phyloP scores from a whole-genome alignment of 2,113 vertebrate genomes.

The Sardina pilchardus region DNA sequence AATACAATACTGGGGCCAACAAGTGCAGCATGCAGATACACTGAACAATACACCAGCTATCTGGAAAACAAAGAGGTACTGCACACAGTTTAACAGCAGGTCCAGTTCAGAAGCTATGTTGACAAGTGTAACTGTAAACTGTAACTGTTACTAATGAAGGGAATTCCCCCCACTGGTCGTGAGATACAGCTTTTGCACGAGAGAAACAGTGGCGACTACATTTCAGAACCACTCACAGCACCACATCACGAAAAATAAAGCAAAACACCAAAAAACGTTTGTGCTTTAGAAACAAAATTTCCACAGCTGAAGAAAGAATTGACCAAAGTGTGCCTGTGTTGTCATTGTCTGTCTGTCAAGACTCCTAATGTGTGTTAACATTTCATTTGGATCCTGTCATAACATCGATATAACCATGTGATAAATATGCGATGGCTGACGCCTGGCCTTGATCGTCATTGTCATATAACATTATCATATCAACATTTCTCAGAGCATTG shows the following conservation, averaged over 20 bases:
- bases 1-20: conserved; percentile 30
- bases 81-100: neutral
- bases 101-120: neutral
- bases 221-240: neutral
- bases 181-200: neutral
- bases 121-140: neutral
- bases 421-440: neutral
- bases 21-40: conserved; percentile 44
- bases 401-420: neutral
- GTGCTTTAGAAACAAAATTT: neutral
- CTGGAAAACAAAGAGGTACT: neutral
- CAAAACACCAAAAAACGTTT: neutral
- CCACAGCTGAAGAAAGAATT: neutral
- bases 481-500: neutral
- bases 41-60: neutral
- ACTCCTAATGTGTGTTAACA: neutral
- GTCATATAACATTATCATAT: neutral
- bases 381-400: neutral
- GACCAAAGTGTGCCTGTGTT: neutral
- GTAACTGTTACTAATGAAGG: neutral
- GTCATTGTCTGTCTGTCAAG: neutral
- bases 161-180: neutral
- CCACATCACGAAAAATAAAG: neutral
- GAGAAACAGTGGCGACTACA: neutral
- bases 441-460: neutral